Percentiles rank a stretch among this genome's conserved stretches.
phyloP scores from a whole-genome alignment of 2,797 vertebrate genomes.

The Tenualosa ilisha region DNA sequence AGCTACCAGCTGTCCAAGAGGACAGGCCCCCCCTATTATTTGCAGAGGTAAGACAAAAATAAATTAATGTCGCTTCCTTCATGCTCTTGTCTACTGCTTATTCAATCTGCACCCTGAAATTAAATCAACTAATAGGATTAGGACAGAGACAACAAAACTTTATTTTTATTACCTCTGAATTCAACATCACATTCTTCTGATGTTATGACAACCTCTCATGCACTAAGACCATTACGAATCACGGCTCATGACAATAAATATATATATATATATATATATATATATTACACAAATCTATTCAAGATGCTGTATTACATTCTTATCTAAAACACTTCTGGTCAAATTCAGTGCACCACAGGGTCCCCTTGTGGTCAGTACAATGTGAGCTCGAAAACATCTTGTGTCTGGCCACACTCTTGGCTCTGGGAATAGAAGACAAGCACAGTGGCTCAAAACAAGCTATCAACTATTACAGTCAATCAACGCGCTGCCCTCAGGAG shows the following conservation, averaged over 20 bases:
- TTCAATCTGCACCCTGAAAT: background rate
- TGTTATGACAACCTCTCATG: background rate
- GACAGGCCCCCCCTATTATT: background rate
- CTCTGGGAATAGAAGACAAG: too few species aligned
- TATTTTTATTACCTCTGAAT: background rate
- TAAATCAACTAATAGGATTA: background rate
- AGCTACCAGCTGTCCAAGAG: background rate
- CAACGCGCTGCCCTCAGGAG: too few species aligned
- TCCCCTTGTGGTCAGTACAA: too few species aligned
- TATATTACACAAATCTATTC: background rate
- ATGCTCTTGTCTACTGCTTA: background rate
- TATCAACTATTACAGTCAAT: too few species aligned
- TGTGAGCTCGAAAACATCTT: too few species aligned
- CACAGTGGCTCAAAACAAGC: too few species aligned
- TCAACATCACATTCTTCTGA: background rate
- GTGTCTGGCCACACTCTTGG: too few species aligned
- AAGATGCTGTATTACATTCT: background rate
- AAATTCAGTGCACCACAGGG: background rate
- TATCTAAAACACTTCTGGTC: background rate
- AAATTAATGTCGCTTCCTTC: background rate
- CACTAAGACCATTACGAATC: background rate
- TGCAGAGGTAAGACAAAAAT: background rate
- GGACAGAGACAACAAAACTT: background rate
- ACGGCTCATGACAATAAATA: background rate
- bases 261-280: background rate